Evolutionary conservation across 2,113 vertebrate genomes (phyloP).

Genomic region (Microtus oregoni): DNA sequence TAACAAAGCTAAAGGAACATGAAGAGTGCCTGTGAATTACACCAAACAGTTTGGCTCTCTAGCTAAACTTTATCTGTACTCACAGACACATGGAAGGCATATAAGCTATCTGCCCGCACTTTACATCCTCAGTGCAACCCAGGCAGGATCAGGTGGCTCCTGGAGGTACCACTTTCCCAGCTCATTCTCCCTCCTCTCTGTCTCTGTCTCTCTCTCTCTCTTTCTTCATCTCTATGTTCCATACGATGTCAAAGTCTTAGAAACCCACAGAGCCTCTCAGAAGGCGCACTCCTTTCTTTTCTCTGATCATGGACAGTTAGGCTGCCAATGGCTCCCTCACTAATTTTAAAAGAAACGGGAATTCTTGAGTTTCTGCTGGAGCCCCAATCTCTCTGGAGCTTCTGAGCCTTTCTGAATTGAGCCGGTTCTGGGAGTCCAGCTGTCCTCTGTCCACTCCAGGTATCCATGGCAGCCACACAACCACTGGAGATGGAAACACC

Average conservation of each 20-base stretch:
- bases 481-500: not conserved
- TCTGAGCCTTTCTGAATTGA: not conserved
- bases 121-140: not conserved
- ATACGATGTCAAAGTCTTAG: not conserved
- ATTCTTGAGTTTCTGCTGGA: not conserved
- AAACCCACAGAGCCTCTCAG: too few relatives aligned
- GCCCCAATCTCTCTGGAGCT: not conserved
- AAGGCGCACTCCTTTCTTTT: not conserved
- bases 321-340: not conserved
- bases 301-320: not conserved
- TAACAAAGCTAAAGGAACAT: conserved; percentile 18
- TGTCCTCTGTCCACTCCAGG: not conserved
- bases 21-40: not conserved
- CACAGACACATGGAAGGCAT: not conserved
- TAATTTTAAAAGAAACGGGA: not conserved
- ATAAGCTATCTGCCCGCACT: not conserved
- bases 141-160: not conserved
- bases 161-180: not conserved
- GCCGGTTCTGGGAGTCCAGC: not conserved
- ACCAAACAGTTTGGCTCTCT: not conserved
- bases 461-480: not conserved
- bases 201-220: too few relatives aligned
- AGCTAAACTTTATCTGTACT: not conserved
- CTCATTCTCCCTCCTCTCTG: too few relatives aligned
- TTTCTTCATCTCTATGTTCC: not conserved